phyloP scores from a whole-genome alignment of 2,888 invertebrate genomes.

The Timema podura region DNA sequence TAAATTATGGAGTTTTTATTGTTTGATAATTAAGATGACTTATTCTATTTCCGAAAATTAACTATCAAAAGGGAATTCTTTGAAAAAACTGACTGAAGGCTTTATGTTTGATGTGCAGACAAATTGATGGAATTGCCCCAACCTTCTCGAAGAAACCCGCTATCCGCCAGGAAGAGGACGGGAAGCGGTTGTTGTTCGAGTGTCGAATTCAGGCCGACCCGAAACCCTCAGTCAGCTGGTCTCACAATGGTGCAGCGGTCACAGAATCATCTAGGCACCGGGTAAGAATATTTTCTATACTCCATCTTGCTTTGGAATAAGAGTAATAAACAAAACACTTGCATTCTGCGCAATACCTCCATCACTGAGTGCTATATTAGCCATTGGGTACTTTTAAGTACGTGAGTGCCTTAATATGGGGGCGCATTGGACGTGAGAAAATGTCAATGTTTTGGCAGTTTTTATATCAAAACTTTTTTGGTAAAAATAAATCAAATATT shows the following conservation, averaged over 20 bases:
- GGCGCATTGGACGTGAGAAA: too few species aligned
- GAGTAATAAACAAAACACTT: not conserved
- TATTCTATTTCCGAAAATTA: too few species aligned
- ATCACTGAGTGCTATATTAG: not conserved
- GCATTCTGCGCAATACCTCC: too few species aligned
- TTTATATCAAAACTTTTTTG: too few species aligned
- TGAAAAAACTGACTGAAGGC: too few species aligned
- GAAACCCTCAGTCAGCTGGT: slow-evolving; percentile 83
- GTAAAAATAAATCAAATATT: too few species aligned
- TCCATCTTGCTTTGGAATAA: not conserved
- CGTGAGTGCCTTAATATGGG: too few species aligned
- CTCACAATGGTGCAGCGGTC: slow-evolving; percentile 79
- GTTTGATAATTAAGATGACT: too few species aligned
- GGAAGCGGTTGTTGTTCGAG: slow-evolving; percentile 88
- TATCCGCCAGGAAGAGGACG: slow-evolving; percentile 95
- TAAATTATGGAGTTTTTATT: too few species aligned
- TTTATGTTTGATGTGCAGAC: slow-evolving; percentile 55
- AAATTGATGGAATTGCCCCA: slow-evolving; percentile 96
- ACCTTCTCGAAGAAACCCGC: slow-evolving; percentile 97
- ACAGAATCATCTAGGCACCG: slow-evolving; percentile 80
- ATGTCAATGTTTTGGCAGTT: too few species aligned
- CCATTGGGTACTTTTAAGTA: not conserved
- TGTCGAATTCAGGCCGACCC: slow-evolving; percentile 93
- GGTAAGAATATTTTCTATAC: slow-evolving; percentile 49
- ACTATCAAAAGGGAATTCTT: too few species aligned